phyloP scores from a whole-genome alignment of 2,888 invertebrate species.

The Cerceris rybyensis region DNA sequence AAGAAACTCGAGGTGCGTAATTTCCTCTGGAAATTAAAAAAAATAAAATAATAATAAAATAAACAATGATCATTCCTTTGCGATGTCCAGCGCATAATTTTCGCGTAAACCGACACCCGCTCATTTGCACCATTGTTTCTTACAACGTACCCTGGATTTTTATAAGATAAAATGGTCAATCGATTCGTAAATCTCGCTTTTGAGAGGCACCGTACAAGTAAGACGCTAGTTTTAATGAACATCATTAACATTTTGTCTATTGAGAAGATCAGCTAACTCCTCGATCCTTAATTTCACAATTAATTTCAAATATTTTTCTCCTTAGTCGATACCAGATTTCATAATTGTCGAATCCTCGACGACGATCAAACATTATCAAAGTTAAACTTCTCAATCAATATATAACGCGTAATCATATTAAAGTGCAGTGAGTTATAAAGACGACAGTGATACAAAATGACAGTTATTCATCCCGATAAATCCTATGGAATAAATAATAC shows the following conservation, averaged over 20 bases:
- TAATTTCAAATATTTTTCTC: slow-evolving; percentile 13
- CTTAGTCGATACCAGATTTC: slow-evolving; percentile 46
- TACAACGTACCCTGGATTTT: slow-evolving; percentile 38
- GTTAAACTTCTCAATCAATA: slow-evolving; percentile 33
- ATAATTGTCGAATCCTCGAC: background rate
- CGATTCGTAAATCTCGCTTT: slow-evolving; percentile 41
- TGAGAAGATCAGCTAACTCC: slow-evolving; percentile 34
- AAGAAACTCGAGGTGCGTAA: too few species aligned
- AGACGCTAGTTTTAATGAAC: slow-evolving; percentile 38
- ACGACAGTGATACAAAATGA: slow-evolving; percentile 61
- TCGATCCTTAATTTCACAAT: slow-evolving; percentile 10
- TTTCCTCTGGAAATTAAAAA: too few species aligned
- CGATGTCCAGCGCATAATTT: background rate
- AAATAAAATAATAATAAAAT: too few species aligned
- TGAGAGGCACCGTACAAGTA: slow-evolving; percentile 59
- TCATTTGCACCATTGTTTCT: slow-evolving; percentile 35
- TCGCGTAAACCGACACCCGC: slow-evolving; percentile 10
- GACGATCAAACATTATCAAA: background rate
- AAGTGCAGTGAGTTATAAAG: slow-evolving; percentile 60
- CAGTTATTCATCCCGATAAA: slow-evolving; percentile 47
- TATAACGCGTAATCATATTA: slow-evolving; percentile 46
- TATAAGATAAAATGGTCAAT: slow-evolving; percentile 47
- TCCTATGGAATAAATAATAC: slow-evolving; percentile 60
- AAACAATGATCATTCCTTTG: too few species aligned
- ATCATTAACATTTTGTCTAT: slow-evolving; percentile 27